phyloP scores from a whole-genome alignment of 2,113 vertebrate genomes.

The Daphoenositta chrysoptera region DNA sequence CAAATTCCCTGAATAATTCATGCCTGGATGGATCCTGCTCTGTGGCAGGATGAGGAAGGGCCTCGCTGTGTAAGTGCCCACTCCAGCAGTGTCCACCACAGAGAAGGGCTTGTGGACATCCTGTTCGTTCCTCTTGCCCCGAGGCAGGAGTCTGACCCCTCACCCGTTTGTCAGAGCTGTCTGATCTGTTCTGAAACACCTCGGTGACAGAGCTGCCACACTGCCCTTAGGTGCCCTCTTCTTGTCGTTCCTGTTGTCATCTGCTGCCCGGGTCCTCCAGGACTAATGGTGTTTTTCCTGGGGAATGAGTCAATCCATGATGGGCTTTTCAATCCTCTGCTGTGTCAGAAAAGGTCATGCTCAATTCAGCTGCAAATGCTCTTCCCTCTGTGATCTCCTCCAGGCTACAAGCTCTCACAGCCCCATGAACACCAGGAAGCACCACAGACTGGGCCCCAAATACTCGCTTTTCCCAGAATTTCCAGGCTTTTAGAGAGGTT shows the following conservation, averaged over 20 bases:
- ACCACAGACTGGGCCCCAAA: background rate
- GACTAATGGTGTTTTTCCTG: background rate
- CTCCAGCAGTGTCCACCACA: background rate
- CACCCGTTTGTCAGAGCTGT: background rate
- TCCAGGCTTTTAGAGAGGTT: background rate
- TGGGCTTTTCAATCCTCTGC: background rate
- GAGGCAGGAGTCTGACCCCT: background rate
- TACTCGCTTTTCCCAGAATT: background rate
- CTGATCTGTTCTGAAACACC: background rate
- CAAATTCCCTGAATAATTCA: background rate
- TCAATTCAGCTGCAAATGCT: background rate
- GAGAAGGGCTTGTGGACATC: background rate
- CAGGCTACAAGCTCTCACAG: background rate
- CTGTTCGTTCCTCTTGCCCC: background rate
- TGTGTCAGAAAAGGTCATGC: background rate
- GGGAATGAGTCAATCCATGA: background rate
- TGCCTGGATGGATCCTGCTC: rapidly evolving
- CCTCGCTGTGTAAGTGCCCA: background rate
- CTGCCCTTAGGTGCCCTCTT: background rate
- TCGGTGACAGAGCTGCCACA: background rate
- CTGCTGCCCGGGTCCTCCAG: background rate
- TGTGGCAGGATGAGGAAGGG: background rate
- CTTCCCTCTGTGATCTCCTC: background rate
- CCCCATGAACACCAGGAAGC: background rate
- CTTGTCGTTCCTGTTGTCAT: background rate